Conservation (phyloP, 2,797 vertebrate species). For the Macropus fuliginosus region DNA sequence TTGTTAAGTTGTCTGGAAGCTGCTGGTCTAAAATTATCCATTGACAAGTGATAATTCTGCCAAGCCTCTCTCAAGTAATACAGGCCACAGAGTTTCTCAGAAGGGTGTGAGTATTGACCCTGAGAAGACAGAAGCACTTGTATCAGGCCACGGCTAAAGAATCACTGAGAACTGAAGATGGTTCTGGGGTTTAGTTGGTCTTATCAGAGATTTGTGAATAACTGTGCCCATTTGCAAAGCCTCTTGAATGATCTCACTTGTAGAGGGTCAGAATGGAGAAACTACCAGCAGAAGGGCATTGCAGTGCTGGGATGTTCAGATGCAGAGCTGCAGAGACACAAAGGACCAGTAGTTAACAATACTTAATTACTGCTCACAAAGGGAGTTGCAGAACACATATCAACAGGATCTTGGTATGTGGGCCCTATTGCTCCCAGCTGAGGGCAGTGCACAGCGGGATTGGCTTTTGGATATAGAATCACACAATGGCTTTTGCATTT, state of each 20-base stretch:
- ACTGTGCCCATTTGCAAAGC: not conserved
- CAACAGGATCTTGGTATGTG: not conserved
- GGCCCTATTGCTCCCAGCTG: not conserved
- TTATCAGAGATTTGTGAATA: not conserved
- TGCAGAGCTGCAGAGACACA: not conserved
- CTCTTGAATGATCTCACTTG: not conserved
- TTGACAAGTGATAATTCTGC: not conserved
- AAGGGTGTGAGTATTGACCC: not conserved
- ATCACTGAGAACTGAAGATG: not conserved
- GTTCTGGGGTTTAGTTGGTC: not conserved
- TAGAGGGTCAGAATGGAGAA: not conserved
- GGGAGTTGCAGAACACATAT: not conserved
- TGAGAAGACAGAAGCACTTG: not conserved
- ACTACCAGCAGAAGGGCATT: not conserved
- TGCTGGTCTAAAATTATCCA: not conserved
- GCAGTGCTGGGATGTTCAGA: not conserved
- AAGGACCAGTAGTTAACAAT: not conserved
- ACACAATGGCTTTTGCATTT: not conserved
- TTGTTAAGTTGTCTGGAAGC: not conserved
- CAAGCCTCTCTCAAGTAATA: not conserved
- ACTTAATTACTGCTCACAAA: not conserved
- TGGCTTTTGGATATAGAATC: not conserved
- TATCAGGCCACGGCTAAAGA: not conserved
- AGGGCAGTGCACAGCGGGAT: not conserved
- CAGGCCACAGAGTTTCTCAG: not conserved